phyloP scores from a whole-genome alignment of 1,140 invertebrate genomes.

The Achatina immaculata region DNA sequence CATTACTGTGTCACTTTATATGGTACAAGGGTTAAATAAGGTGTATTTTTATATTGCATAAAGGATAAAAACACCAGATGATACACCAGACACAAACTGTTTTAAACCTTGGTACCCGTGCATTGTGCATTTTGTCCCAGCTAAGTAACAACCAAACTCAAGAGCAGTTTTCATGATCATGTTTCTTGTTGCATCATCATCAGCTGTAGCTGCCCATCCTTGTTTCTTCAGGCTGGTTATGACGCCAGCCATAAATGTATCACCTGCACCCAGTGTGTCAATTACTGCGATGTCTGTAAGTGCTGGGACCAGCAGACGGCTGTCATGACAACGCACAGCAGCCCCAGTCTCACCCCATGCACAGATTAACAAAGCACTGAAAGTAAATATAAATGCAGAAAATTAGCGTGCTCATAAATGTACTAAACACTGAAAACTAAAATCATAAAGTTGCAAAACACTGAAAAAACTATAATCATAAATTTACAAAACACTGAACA shows the following conservation, averaged over 20 bases:
- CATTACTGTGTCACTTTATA: too few species aligned
- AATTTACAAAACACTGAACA: too few species aligned
- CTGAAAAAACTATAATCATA: background rate
- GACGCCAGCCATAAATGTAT: conserved; percentile 24
- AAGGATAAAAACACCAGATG: too few species aligned
- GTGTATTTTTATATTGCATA: too few species aligned
- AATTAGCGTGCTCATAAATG: too few species aligned
- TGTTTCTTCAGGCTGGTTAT: background rate
- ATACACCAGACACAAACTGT: conserved; percentile 5
- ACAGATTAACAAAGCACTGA: conserved; percentile 24
- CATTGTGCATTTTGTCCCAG: conserved; percentile 20
- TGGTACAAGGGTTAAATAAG: too few species aligned
- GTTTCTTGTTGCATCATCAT: background rate
- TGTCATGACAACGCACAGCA: background rate
- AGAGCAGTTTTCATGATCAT: conserved; percentile 1
- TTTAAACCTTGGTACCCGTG: conserved; percentile 17
- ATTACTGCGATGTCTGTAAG: conserved; percentile 4
- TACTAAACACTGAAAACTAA: too few species aligned
- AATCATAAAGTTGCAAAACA: too few species aligned
- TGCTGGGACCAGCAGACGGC: background rate
- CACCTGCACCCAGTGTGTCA: conserved; percentile 21
- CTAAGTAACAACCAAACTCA: conserved; percentile 20
- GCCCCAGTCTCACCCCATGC: conserved; percentile 18
- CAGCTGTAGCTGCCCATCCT: background rate
- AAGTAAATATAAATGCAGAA: conserved; percentile 1